These are phyloP conservation scores for Tenthredo livida DNA, from an alignment of 2,888 invertebrate species.

Conservation along the genomic window DNA sequence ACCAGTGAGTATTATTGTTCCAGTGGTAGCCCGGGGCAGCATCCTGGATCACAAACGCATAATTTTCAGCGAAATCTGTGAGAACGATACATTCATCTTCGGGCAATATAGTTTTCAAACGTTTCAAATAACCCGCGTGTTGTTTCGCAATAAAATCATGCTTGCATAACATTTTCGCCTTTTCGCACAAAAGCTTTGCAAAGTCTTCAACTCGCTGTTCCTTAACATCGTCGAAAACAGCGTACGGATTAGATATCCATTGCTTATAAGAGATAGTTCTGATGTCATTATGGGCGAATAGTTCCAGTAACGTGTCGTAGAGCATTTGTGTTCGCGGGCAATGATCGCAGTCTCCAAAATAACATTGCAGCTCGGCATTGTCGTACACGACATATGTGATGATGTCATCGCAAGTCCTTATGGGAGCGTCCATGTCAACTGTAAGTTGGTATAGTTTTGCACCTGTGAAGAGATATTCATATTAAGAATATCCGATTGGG, in stretches of 20 bases:
- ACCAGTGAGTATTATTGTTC: not conserved
- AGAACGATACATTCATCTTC: slow-evolving; percentile 4
- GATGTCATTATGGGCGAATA: not conserved
- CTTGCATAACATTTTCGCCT: no score
- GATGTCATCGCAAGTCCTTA: not conserved
- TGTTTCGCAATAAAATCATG: no score
- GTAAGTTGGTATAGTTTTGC: not conserved
- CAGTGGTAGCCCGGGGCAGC: slow-evolving; percentile 2
- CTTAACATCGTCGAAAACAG: not conserved
- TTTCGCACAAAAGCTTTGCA: not conserved
- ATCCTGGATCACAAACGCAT: slow-evolving; percentile 4
- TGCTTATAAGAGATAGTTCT: not conserved
- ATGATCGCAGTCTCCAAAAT: not conserved
- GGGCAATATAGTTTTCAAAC: not conserved
- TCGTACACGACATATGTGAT: slow-evolving; percentile 8
- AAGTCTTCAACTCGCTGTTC: slow-evolving; percentile 2
- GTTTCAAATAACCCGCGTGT: no score
- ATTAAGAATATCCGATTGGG: no score
- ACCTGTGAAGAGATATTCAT: no score
- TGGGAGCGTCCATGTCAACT: not conserved
- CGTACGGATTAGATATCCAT: not conserved
- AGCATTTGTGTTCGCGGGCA: no score
- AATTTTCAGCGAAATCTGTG: not conserved
- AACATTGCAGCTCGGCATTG: not conserved
- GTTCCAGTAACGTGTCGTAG: no score